Percentiles rank a stretch among this genome's conserved stretches.
phyloP scores from a whole-genome alignment of 2,113 vertebrate species.

The Sebastes schlegelii region DNA sequence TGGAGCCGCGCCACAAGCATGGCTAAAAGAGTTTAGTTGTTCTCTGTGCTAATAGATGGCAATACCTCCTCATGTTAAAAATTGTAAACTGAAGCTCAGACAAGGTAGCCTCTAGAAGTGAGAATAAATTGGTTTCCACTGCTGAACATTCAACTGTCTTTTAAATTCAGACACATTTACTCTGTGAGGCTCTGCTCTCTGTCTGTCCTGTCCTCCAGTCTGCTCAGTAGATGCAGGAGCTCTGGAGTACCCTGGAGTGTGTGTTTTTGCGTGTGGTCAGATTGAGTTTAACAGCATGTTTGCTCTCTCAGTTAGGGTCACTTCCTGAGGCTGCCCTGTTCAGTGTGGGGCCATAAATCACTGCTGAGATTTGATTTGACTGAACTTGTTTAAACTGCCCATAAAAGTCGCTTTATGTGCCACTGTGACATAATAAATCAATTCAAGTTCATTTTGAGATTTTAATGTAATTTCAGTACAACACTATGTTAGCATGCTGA shows the following conservation, averaged over 20 bases:
- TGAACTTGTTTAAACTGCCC: neutral
- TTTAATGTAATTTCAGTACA: neutral
- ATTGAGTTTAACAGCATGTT: too few species aligned
- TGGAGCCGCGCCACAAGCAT: neutral
- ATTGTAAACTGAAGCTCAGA: too few species aligned
- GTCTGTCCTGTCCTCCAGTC: neutral
- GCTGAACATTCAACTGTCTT: too few species aligned
- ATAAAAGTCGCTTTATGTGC: neutral
- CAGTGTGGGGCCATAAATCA: slow-evolving; percentile 8
- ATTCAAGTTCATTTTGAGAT: slow-evolving; percentile 7
- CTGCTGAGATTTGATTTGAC: neutral
- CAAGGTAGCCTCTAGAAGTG: too few species aligned
- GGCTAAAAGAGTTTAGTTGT: neutral
- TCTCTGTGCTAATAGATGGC: too few species aligned
- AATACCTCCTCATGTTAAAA: too few species aligned
- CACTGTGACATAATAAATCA: neutral
- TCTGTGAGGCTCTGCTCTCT: neutral
- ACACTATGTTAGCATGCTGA: neutral
- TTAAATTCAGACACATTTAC: too few species aligned
- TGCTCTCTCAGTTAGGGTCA: slow-evolving; percentile 7
- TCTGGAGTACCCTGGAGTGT: too few species aligned
- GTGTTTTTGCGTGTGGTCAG: too few species aligned
- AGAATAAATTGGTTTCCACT: too few species aligned
- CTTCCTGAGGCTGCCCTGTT: slow-evolving; percentile 7
- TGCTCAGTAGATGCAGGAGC: neutral